Conservation (phyloP, 1,140 invertebrate species). For the Penaeus japonicus region DNA sequence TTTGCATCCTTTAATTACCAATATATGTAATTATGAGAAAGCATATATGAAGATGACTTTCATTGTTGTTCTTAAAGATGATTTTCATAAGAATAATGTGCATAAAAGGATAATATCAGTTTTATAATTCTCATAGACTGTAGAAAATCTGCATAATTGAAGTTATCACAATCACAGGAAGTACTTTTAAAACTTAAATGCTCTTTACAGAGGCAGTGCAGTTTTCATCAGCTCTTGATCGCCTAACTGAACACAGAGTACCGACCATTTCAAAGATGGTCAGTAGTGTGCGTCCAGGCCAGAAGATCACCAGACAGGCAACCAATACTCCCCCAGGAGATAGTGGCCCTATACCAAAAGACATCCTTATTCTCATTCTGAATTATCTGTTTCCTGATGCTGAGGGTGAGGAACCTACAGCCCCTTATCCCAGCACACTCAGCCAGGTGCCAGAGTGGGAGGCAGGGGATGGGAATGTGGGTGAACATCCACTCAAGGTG, state of each 20-base stretch:
- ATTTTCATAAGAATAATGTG: no score
- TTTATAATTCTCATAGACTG: no score
- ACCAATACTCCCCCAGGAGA: constrained; percentile 62
- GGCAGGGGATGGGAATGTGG: constrained; percentile 3
- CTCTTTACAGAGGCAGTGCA: constrained; percentile 59
- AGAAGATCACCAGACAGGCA: constrained; percentile 9
- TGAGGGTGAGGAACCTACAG: constrained; percentile 67
- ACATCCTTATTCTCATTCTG: constrained; percentile 78
- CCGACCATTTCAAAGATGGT: constrained; percentile 55
- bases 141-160: no score
- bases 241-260: constrained; percentile 64
- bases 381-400: constrained; percentile 91
- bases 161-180: background rate
- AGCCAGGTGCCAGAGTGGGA: constrained; percentile 55
- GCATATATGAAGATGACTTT: no score
- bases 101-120: no score
- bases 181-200: background rate
- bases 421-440: constrained; percentile 59
- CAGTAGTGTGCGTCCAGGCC: constrained; percentile 7
- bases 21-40: no score
- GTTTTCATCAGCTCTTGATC: constrained; percentile 66
- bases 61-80: no score
- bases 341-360: constrained; percentile 78
- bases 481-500: constrained; percentile 58
- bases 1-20: no score